A percentile compares a stretch with the other conserved stretches of the same genome.
Evolutionary conservation across 1,140 invertebrate genomes (phyloP).

Genomic region (Drosophila punjabiensis): DNA sequence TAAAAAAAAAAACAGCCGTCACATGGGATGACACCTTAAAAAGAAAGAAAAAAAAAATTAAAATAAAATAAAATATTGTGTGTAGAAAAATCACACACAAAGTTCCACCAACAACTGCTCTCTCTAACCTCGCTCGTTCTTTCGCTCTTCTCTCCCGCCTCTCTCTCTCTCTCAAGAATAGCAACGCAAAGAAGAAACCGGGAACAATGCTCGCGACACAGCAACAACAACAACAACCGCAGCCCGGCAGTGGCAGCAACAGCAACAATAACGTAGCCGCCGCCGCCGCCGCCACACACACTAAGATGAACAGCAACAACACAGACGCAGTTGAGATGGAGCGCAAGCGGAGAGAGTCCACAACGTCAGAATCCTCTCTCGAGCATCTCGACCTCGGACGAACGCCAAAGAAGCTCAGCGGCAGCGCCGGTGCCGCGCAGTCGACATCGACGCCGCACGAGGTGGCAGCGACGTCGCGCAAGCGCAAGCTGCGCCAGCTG

Average conservation of each 20-base stretch:
- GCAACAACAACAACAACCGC: constrained; percentile 50
- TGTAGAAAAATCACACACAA: too few relatives aligned
- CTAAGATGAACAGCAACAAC: constrained; percentile 1
- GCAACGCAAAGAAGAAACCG: constrained; percentile 8
- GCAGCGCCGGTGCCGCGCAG: constrained; percentile 51
- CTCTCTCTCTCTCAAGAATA: constrained; percentile 11
- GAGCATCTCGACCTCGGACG: constrained; percentile 81
- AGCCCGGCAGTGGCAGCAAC: constrained; percentile 32
- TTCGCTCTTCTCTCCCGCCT: neutral
- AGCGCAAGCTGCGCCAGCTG: constrained; percentile 67
- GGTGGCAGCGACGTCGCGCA: constrained; percentile 47
- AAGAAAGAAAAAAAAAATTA: too few relatives aligned
- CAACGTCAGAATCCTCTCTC: constrained; percentile 83
- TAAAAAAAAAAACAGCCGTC: too few relatives aligned
- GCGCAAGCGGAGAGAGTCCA: constrained; percentile 72
- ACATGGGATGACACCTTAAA: too few relatives aligned
- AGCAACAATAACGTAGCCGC: constrained; percentile 11
- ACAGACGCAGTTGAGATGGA: constrained; percentile 57
- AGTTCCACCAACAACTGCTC: neutral
- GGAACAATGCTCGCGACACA: constrained; percentile 66
- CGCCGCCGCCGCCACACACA: neutral
- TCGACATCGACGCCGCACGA: constrained; percentile 78
- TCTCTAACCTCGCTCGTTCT: neutral
- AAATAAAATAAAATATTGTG: too few relatives aligned
- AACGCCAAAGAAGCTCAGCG: constrained; percentile 81